Conservation (phyloP, 2,797 vertebrate species). For the Gallinago solitaria region DNA sequence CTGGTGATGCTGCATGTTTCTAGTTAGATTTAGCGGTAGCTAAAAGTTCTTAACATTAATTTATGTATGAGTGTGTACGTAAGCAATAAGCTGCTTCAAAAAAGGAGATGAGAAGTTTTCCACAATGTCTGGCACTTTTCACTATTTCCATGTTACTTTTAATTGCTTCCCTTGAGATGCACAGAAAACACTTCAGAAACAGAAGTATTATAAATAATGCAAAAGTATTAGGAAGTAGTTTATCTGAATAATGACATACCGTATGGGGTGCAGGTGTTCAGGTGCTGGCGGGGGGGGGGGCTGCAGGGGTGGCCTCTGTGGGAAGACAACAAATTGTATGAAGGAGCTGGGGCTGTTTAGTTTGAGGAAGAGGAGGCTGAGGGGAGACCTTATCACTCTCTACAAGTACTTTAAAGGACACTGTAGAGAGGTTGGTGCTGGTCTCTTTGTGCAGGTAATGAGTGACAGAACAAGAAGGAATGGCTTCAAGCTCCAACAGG, state of each 20-base stretch:
- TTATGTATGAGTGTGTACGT: background rate
- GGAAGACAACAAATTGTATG: background rate
- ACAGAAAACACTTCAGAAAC: background rate
- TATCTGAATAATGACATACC: background rate
- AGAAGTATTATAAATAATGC: background rate
- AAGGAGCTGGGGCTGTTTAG: no score
- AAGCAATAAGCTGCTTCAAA: background rate
- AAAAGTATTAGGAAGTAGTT: background rate
- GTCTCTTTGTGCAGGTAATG: no score
- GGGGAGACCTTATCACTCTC: no score
- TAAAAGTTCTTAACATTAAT: background rate
- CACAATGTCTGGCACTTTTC: background rate
- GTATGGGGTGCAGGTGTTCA: no score
- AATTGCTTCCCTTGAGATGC: slow-evolving; percentile 21
- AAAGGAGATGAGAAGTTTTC: background rate
- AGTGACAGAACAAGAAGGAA: no score
- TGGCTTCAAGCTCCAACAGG: no score
- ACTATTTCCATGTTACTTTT: background rate
- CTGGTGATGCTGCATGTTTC: background rate
- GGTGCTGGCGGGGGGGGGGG: background rate
- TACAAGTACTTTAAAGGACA: no score
- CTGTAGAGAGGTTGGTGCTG: no score
- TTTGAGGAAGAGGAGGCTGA: no score
- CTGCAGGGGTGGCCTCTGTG: background rate
- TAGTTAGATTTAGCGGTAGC: background rate